These are phyloP conservation scores for Drosophila pachea DNA, from an alignment of 1,140 invertebrate species.

Conservation along the genomic window DNA sequence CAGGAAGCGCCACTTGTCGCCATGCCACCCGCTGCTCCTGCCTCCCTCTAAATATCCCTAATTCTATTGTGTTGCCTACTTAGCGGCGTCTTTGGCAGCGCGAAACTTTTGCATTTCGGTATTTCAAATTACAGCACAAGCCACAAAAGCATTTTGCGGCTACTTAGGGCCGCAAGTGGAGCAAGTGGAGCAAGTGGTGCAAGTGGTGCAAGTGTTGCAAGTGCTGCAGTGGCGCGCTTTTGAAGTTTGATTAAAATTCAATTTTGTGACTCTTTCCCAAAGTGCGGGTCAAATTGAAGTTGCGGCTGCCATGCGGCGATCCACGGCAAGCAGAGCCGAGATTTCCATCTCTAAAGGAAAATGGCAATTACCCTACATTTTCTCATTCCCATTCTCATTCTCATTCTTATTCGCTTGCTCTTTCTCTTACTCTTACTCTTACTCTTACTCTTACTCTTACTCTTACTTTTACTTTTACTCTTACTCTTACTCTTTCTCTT, in stretches of 20 bases:
- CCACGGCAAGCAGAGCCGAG: not conserved
- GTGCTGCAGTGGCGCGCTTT: not conserved
- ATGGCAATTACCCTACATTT: no score
- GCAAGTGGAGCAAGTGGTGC: conserved; percentile 3
- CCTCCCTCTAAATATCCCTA: not conserved
- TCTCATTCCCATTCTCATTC: no score
- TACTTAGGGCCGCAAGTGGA: not conserved
- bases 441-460: no score
- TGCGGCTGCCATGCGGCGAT: not conserved
- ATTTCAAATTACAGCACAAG: conserved; percentile 6
- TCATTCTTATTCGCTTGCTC: no score
- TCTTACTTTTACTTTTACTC: no score
- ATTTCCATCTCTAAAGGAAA: no score
- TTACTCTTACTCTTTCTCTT: no score
- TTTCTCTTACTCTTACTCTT: no score
- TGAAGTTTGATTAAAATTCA: conserved; percentile 13
- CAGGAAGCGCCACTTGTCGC: not conserved
- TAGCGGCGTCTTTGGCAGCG: conserved; percentile 28
- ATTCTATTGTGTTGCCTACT: conserved; percentile 36
- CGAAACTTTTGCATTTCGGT: conserved; percentile 3
- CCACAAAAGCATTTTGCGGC: conserved; percentile 2
- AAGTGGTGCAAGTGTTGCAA: conserved; percentile 7
- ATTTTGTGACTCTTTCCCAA: not conserved
- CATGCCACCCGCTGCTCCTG: not conserved
- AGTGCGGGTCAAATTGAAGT: not conserved